These are phyloP conservation scores for Mycteria americana DNA, from an alignment of 2,797 vertebrate species.

Conservation along the genomic window DNA sequence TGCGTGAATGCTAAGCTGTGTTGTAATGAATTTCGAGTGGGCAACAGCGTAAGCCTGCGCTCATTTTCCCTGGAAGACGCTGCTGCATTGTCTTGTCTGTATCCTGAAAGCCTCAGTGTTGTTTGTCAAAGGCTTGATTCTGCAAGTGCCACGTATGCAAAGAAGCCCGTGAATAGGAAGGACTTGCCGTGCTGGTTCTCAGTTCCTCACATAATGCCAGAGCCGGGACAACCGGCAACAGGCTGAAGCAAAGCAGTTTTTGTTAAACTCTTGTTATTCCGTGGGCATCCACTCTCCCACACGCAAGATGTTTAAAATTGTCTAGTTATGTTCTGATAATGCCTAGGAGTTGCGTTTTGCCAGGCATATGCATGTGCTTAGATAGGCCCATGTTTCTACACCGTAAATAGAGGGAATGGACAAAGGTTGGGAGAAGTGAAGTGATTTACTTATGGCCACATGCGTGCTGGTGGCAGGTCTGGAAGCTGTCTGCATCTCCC, in stretches of 20 bases:
- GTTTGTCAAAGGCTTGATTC: slow-evolving; percentile 40
- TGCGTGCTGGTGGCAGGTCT: neutral
- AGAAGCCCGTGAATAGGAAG: slow-evolving; percentile 13
- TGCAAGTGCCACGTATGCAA: slow-evolving; percentile 28
- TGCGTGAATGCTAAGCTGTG: slow-evolving; percentile 37
- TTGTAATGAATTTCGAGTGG: slow-evolving; percentile 35
- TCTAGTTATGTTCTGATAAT: neutral
- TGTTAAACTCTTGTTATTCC: neutral
- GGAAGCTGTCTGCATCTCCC: neutral
- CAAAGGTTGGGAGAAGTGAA: neutral
- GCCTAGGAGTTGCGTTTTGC: neutral
- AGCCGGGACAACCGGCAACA: neutral
- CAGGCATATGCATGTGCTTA: neutral
- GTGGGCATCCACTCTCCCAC: neutral
- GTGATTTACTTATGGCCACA: accelerated
- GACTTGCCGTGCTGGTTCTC: neutral
- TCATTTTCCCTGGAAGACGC: slow-evolving; percentile 58
- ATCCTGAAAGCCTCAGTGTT: slow-evolving; percentile 61
- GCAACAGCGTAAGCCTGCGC: slow-evolving; percentile 31
- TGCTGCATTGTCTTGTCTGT: slow-evolving; percentile 49
- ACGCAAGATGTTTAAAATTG: neutral
- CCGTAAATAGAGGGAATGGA: neutral
- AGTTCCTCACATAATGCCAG: neutral
- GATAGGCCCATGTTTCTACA: accelerated
- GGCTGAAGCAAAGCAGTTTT: neutral